Evolutionary conservation across 92 coral and sea anemone species (phyloP), one percentile per base, ranked within the genome.

Genomic region (Actinostola sp.): DNA sequence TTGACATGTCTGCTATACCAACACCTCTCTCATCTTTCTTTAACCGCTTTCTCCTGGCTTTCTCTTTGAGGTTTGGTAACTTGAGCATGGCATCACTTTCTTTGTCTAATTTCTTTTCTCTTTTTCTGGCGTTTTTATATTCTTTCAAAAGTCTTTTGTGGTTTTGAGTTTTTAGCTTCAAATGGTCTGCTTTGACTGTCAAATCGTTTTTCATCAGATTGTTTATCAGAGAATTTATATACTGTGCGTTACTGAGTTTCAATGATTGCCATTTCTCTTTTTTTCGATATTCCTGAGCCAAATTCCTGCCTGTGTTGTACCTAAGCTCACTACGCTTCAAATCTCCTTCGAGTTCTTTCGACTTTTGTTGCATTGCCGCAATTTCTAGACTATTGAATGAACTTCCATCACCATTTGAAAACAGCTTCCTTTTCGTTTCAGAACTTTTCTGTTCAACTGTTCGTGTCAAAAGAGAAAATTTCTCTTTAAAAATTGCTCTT

Each of bases 291-390:
- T 27, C 39, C 63, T 5, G 63, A n/a, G 32, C 27, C 63, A 57
- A 27, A 27, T 27, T 30, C 5, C 63, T 28, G 0, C 11, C 63
- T 0, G 28, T 57, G 39, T 57, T 17, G 28, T 27, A 57, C 3
- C 63, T 2, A 6, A 57, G 39, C 39, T 28, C 39, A 57, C 63
- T 57, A 2, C 63, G 63, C 21, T 29, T 57, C 36, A 57, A 57
- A 9, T 57, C 63, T 0, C 63, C 63, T 57, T 57, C 63, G n/a
- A 57, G 1, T 57, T 57, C 63, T 27, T 30, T 57, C 12, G 27
- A 9, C 28, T 29, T 28, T 17, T 57, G 36, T 16, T 57, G 63
- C 25, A 30, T 27, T 57, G 26, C 63, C 13, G 27, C 39, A 30
- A 57, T 27, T 3, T 57, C 63, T 1, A 27, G 10, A 5, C 39